Evolutionary conservation across 2,888 invertebrate genomes (phyloP), one percentile per base, ranked within the genome.

Genomic region (Drosophila prostipennis): DNA sequence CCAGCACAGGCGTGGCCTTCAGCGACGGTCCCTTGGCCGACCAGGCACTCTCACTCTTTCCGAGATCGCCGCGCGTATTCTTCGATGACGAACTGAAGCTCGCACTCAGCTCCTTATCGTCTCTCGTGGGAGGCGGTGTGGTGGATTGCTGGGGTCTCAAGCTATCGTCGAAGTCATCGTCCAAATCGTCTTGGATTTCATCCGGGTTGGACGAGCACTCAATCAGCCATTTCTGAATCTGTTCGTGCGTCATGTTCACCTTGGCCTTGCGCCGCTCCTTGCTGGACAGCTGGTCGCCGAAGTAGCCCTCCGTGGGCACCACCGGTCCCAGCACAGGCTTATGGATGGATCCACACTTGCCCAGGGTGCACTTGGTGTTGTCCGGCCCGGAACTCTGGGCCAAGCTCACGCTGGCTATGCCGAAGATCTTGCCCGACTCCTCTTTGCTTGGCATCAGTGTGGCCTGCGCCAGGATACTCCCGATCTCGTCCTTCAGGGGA

Each of bases 201-300:
- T 92, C 92, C 29, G 93, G 93, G 63, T 93, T 93, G 10, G 93
- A 91, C 2, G 93, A 93, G 75, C 93, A 93, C 76, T 94, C 94
- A 61, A 93, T 93, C 6, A 94, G 78, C 95, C 95, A 95, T 79
- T 95, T 94, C 76, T 95, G 94, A 45, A 95, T 95, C 89, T 94
- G 94, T 80, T 95, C 95, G 39, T 94, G 94, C 0, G 95, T 94
- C 95, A 95, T 94, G 80, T 95, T 95, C 0, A 95, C 94, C 84
- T 94, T 94, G 16, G 94, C 94, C 87, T 94, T 93, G 74, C 83
- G 92, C 54, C 89, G 90, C 53, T 92, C 92, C 70, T 92, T 92
- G 64, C 91, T 91, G 0, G 92, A 89, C 29, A 92, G 71, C 59
- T 91, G 91, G 64, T 92, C 92, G 3, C 91, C 92, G 42, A 92